Conservation (phyloP, 1,140 invertebrate genomes). For the Scaptodrosophila lebanonensis region DNA sequence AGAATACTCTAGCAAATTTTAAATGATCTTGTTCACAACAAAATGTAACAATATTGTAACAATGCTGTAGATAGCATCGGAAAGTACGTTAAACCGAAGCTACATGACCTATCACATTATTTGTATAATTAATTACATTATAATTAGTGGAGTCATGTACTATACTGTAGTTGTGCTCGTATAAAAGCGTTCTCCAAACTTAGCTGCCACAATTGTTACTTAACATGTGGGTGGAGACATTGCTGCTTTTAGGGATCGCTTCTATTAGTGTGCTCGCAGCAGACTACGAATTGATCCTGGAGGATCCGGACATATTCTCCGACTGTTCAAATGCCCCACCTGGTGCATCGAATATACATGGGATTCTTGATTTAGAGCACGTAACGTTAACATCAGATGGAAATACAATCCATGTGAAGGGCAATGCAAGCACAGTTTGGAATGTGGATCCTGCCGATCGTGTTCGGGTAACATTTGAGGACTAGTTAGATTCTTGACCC, state of each 20-base stretch:
- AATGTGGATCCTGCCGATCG: not conserved
- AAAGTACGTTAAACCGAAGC: no score
- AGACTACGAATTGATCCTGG: slow-evolving; percentile 34
- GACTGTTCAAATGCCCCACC: slow-evolving; percentile 24
- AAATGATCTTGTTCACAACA: no score
- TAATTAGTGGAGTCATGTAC: no score
- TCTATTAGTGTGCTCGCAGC: slow-evolving; percentile 6
- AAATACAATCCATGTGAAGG: slow-evolving; percentile 18
- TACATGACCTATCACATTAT: no score
- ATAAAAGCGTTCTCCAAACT: no score
- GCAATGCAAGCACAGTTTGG: slow-evolving; percentile 25
- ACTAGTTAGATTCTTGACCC: not conserved
- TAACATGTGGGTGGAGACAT: slow-evolving; percentile 28
- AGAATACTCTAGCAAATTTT: no score
- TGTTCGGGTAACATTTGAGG: slow-evolving; percentile 20
- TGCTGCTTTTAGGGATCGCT: slow-evolving; percentile 13
- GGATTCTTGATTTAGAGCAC: slow-evolving; percentile 6
- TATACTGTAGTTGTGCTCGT: no score
- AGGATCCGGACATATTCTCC: slow-evolving; percentile 40
- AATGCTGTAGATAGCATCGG: no score
- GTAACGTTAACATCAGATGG: slow-evolving; percentile 6
- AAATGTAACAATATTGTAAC: no score
- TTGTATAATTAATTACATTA: no score
- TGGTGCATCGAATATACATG: slow-evolving; percentile 5
- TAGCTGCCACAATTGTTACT: not conserved